Percentiles rank a stretch among this genome's conserved stretches.
Evolutionary conservation across 2,113 vertebrate species (phyloP).

Genomic region (Conger conger): DNA sequence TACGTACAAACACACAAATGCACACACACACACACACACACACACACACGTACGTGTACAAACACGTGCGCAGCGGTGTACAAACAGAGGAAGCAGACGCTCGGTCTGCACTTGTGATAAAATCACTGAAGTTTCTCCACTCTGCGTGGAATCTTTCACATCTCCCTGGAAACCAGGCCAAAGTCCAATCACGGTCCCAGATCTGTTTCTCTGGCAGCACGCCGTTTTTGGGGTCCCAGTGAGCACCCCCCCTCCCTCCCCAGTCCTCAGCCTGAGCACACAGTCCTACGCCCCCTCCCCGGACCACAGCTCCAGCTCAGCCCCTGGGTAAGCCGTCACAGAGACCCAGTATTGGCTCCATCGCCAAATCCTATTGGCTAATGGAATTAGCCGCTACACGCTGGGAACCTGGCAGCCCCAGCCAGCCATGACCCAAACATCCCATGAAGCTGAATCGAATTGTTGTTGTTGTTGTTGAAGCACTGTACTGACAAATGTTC

Average conservation of each 20-base stretch:
- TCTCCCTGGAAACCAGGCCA: not conserved
- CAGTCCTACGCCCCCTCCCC: slow-evolving; percentile 30
- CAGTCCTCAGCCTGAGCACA: not conserved
- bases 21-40: not conserved
- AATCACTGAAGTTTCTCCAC: not conserved
- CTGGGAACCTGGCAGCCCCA: not conserved
- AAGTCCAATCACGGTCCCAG: not conserved
- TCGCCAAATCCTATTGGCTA: slow-evolving; percentile 25
- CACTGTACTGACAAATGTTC: no score
- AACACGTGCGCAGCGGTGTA: not conserved
- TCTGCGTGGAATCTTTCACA: no score
- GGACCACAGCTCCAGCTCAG: slow-evolving; percentile 30
- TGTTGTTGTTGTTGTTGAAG: no score
- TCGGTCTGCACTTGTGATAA: not conserved
- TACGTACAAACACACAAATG: not conserved
- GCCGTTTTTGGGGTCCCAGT: not conserved
- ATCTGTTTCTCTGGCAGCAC: not conserved
- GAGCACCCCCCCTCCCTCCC: not conserved
- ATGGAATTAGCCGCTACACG: slow-evolving; percentile 14
- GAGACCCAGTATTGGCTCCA: not conserved
- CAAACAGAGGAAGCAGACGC: not conserved
- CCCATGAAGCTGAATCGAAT: no score
- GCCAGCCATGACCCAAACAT: not conserved
- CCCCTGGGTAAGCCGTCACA: not conserved
- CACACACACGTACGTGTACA: not conserved